These are phyloP conservation scores for Brachylomia viminalis DNA, from an alignment of 2,888 invertebrate genomes.

Conservation along the genomic window DNA sequence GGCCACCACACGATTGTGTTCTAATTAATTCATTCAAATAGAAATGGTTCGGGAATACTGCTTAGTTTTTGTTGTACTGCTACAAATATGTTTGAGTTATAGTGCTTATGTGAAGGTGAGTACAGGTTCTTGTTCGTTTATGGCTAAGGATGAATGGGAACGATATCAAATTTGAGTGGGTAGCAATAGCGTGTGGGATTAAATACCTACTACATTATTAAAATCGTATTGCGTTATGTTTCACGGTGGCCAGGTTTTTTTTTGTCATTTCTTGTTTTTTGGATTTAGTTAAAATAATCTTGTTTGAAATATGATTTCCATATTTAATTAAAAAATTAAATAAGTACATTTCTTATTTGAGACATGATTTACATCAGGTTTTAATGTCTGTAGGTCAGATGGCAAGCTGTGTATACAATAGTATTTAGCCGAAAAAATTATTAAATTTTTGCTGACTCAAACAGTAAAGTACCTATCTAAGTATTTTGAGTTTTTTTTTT, in stretches of 20 bases:
- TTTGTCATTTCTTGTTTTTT: neutral
- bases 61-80: conserved; percentile 48
- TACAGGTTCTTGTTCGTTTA: conserved; percentile 1
- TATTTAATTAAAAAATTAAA: neutral
- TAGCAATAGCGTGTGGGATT: neutral
- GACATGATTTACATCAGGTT: neutral
- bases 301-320: neutral
- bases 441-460: neutral
- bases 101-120: conserved; percentile 62
- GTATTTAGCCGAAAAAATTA: conserved; percentile 1
- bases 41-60: conserved; percentile 32
- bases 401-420: neutral
- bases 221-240: neutral
- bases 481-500: neutral
- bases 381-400: neutral
- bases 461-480: neutral
- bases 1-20: conserved; percentile 13
- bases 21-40: conserved; percentile 10
- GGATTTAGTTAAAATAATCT: neutral
- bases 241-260: neutral
- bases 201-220: neutral
- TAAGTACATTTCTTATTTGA: neutral
- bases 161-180: neutral
- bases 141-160: neutral
- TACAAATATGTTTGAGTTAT: conserved; percentile 50